Evolutionary conservation across 2,113 vertebrate genomes (phyloP).

Genomic region (Leucosticte australis): DNA sequence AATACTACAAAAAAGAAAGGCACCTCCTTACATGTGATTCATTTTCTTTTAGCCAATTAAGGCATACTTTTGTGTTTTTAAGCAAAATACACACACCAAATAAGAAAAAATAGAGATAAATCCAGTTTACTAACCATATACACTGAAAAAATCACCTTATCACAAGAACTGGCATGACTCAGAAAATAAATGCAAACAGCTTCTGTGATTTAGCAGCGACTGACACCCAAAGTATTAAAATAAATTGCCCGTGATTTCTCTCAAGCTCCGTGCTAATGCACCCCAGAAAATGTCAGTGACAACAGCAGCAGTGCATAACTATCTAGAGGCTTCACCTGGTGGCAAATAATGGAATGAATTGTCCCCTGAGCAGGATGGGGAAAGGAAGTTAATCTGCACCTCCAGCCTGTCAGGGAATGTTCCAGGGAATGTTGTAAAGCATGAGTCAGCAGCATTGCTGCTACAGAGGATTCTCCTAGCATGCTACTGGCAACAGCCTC

Average conservation of each 20-base stretch:
- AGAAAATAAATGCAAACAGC: constrained; percentile 19
- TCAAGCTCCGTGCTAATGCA: background rate
- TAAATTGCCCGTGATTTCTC: constrained; percentile 14
- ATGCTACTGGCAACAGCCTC: background rate
- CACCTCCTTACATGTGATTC: background rate
- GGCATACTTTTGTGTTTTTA: background rate
- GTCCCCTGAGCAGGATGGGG: background rate
- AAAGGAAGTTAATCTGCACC: background rate
- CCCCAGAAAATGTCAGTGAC: background rate
- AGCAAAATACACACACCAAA: background rate
- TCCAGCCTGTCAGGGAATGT: background rate
- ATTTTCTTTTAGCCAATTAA: background rate
- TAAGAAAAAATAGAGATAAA: background rate
- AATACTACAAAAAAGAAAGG: background rate
- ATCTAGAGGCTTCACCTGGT: background rate
- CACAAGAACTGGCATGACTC: background rate
- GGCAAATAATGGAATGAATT: background rate
- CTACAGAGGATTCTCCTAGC: background rate
- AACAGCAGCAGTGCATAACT: background rate
- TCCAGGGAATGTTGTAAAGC: background rate
- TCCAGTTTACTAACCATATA: background rate
- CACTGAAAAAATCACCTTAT: constrained; percentile 20
- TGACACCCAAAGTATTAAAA: constrained; percentile 24
- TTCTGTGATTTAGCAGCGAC: background rate
- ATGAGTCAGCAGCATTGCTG: constrained; percentile 23